These are phyloP conservation scores for Malurus leucopterus DNA, from an alignment of 2,797 vertebrate species.

Conservation along the genomic window DNA sequence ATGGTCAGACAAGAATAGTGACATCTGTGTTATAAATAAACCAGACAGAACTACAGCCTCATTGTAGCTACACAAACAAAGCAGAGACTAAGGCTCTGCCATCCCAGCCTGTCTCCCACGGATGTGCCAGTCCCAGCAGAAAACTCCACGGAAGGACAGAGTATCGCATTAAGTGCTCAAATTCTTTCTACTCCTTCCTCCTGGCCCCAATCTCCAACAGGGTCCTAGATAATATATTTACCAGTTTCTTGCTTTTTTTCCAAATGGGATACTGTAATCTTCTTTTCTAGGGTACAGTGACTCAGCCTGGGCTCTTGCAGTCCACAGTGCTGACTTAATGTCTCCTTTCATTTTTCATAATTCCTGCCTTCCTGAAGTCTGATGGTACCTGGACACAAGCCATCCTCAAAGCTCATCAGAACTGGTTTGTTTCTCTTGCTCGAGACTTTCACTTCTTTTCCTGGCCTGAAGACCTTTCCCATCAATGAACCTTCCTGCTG, in stretches of 20 bases:
- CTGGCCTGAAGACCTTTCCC: neutral
- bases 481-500: neutral
- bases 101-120: neutral
- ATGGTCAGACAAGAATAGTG: neutral
- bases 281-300: conserved; percentile 35
- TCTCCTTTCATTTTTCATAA: conserved; percentile 46
- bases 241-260: neutral
- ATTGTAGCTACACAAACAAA: conserved; percentile 7
- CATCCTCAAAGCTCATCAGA: conserved; percentile 7
- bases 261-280: conserved; percentile 7
- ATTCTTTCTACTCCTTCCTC: neutral
- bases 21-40: conserved; percentile 39
- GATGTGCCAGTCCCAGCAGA: neutral
- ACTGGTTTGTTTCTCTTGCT: accelerated
- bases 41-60: neutral
- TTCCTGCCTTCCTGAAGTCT: conserved; percentile 12
- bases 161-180: neutral
- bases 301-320: conserved; percentile 11
- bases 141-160: neutral
- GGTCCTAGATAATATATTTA: neutral
- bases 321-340: conserved; percentile 52
- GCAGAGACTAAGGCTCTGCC: neutral
- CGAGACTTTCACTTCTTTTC: neutral
- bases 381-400: conserved; percentile 39
- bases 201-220: neutral